Evolutionary conservation across 2,113 vertebrate genomes (phyloP), one percentile per base, ranked within the genome.

Genomic region (Antechinus flavipes): DNA sequence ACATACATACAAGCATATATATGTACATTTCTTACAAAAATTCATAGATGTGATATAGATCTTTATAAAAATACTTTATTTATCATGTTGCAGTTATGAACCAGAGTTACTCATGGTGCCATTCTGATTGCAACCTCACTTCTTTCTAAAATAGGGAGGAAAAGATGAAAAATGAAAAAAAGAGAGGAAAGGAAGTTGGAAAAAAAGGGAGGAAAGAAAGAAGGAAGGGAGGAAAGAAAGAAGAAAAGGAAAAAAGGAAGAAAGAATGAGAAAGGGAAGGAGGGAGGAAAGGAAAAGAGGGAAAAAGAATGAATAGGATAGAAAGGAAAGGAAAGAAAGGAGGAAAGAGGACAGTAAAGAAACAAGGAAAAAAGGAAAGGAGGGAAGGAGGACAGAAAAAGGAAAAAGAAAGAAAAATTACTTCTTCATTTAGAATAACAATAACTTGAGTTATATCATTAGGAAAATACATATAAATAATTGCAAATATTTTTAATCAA

Each of bases 401-500:
- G 58, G 10, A 53, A 12, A 90, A 94, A 49, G 54, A 93, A 94
- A 76, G 16, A 26, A 2, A 89, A 35, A 47, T 90, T 91, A 8
- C 4, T 22, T 93, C 35, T 14, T 30, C 35, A 94, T 93, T n/a
- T 93, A 23, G 68, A 42, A 16, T 84, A 84, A 42, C 19, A 42
- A 14, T 8, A 90, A 11, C 92, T 95, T 53, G 58, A 42, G 27
- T 89, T 55, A 54, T 46, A 7, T 84, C 35, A 5, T 84, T 22
- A 23, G n/a, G 42, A 84, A 84, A 23, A 42, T 42, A 76, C 16
- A 42, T 42, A 7, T 84, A 84, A 42, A 84, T 84, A 16, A 42
- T 84, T 76, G 19, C 23, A 84, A 84, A 84, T 8, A 42, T 84
- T 8, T 96, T 97, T 53, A 93, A 97, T 92, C 68, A 84, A 91